These are phyloP conservation scores for Brachypterus glaber DNA, from an alignment of 2,888 invertebrate species.

Conservation along the genomic window DNA sequence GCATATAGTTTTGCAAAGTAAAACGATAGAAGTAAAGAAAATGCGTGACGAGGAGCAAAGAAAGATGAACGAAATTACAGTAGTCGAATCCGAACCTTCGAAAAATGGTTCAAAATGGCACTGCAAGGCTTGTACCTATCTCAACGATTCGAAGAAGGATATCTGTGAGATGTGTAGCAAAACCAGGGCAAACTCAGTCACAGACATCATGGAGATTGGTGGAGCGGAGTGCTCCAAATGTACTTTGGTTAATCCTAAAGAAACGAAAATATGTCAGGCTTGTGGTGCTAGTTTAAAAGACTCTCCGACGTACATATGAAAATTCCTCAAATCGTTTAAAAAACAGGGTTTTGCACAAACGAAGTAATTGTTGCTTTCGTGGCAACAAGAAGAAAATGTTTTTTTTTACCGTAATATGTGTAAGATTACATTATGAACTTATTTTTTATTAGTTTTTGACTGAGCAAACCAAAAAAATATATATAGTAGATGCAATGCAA, in stretches of 20 bases:
- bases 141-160: conserved; percentile 46
- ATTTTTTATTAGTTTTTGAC: no score
- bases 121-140: conserved; percentile 62
- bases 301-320: conserved; percentile 66
- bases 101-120: conserved; percentile 48
- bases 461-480: no score
- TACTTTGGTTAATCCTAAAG: conserved; percentile 63
- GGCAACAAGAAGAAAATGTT: no score
- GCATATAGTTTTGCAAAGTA: conserved; percentile 10
- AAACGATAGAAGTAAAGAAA: conserved; percentile 20
- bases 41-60: conserved; percentile 41
- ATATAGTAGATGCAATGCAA: no score
- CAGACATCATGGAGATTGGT: conserved; percentile 50
- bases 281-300: conserved; percentile 59
- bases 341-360: no score
- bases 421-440: no score
- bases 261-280: conserved; percentile 55
- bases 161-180: conserved; percentile 73
- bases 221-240: conserved; percentile 67
- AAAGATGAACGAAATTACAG: conserved; percentile 35
- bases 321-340: no score
- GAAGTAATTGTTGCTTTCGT: no score
- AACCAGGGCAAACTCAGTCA: conserved; percentile 34
- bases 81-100: conserved; percentile 28
- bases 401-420: no score